Percentiles rank a stretch among this genome's conserved stretches.
Conservation (phyloP, 2,888 invertebrate species). For the Parnassius glacialis region DNA sequence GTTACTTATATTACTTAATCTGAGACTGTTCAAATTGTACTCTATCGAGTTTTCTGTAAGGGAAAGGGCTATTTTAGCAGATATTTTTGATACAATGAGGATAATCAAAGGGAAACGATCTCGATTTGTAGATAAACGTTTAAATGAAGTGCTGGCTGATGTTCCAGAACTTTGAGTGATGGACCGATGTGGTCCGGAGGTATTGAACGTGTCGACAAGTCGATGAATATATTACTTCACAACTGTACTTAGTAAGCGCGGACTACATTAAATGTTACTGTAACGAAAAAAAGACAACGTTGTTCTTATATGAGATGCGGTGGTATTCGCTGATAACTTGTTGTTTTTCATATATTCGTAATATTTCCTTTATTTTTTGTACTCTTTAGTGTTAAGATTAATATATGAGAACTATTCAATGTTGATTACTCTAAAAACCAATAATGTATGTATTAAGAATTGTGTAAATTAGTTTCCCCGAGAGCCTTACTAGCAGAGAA, state of each 20-base stretch:
- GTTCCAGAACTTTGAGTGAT: conserved; percentile 27
- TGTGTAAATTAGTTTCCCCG: conserved; percentile 77
- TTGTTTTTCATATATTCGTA: conserved; percentile 81
- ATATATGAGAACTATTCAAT: conserved; percentile 80
- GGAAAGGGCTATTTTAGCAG: conserved; percentile 79
- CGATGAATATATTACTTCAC: conserved; percentile 48
- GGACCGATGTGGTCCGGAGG: conserved; percentile 14
- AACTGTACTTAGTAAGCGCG: conserved; percentile 65
- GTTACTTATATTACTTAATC: conserved; percentile 80
- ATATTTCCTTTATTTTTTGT: conserved; percentile 82
- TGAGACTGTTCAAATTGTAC: conserved; percentile 78
- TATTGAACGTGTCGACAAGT: conserved; percentile 18
- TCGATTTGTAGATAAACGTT: conserved; percentile 51
- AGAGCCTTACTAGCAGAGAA: conserved; percentile 74
- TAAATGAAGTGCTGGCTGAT: conserved; percentile 30
- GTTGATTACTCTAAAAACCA: conserved; percentile 79
- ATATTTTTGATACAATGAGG: conserved; percentile 81
- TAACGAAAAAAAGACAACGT: conserved; percentile 74
- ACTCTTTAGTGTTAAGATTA: conserved; percentile 80
- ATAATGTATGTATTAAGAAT: conserved; percentile 74
- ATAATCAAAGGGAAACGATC: conserved; percentile 77
- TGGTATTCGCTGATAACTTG: conserved; percentile 75
- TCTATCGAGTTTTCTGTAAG: conserved; percentile 77
- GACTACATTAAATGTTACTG: conserved; percentile 73
- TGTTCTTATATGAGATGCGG: conserved; percentile 79